A percentile compares a stretch with the other conserved stretches of the same genome.
phyloP scores from a whole-genome alignment of 2,797 vertebrate species.

The Threskiornis aethiopicus region DNA sequence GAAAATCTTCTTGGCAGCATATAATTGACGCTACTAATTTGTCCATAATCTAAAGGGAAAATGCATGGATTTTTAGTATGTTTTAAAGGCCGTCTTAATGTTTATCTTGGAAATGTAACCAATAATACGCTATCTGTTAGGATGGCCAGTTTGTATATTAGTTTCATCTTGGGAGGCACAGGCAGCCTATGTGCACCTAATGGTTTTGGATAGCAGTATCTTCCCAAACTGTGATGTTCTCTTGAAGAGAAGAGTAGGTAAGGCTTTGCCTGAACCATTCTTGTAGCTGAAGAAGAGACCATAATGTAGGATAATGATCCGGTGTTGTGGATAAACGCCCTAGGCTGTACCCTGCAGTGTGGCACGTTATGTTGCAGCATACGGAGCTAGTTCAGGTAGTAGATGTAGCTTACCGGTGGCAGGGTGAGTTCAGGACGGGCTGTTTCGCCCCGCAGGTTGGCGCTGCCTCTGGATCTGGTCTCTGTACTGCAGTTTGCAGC shows the following conservation, averaged over 20 bases:
- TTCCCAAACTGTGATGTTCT: neutral
- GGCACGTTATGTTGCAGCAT: fast-evolving
- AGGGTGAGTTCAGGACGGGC: neutral
- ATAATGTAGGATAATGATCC: fast-evolving
- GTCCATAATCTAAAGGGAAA: neutral
- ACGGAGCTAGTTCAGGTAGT: neutral
- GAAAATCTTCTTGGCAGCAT: neutral
- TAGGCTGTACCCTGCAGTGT: neutral
- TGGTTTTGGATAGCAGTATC: neutral
- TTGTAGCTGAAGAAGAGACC: neutral
- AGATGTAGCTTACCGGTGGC: neutral
- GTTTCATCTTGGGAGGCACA: neutral
- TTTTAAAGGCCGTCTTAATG: neutral
- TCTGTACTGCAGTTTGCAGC: neutral
- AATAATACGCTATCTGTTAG: neutral
- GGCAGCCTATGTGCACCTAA: neutral
- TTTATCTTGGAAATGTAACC: neutral
- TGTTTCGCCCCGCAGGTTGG: fast-evolving
- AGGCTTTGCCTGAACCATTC: neutral
- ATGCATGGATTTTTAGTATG: neutral
- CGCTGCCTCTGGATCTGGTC: neutral
- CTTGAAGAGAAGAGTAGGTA: neutral
- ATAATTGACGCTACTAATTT: neutral
- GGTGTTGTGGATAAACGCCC: fast-evolving
- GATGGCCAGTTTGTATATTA: too few relatives aligned